Evolutionary conservation across 2,888 invertebrate species (phyloP).

Genomic region (Agapostemon virescens): DNA sequence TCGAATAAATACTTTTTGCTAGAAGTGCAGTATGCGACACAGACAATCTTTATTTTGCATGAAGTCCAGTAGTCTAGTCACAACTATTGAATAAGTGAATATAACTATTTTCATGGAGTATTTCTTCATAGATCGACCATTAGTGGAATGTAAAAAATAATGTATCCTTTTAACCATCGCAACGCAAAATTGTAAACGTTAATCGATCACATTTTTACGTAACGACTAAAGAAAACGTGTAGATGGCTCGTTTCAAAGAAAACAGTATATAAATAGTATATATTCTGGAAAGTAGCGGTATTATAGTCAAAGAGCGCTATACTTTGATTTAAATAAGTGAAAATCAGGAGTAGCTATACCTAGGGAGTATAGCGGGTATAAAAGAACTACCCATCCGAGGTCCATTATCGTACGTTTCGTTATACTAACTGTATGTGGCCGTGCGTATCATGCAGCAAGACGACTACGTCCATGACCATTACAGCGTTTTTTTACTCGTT

Average conservation of each 20-base stretch:
- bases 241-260: neutral
- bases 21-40: too few relatives aligned
- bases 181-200: neutral
- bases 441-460: neutral
- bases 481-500: neutral
- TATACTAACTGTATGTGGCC: neutral
- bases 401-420: conserved; percentile 10
- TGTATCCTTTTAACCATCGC: too few relatives aligned
- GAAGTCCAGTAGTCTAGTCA: too few relatives aligned
- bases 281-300: too few relatives aligned
- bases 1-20: too few relatives aligned
- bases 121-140: too few relatives aligned
- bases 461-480: neutral
- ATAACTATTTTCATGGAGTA: too few relatives aligned
- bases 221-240: neutral
- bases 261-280: neutral
- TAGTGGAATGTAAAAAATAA: too few relatives aligned
- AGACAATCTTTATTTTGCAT: too few relatives aligned
- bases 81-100: too few relatives aligned
- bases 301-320: neutral
- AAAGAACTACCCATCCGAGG: neutral
- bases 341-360: neutral
- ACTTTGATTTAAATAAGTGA: conserved; percentile 1
- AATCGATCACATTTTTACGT: neutral
- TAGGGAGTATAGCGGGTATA: neutral